These are phyloP conservation scores for Malacoraja senta DNA, from an alignment of 2,797 vertebrate species.

Conservation along the genomic window DNA sequence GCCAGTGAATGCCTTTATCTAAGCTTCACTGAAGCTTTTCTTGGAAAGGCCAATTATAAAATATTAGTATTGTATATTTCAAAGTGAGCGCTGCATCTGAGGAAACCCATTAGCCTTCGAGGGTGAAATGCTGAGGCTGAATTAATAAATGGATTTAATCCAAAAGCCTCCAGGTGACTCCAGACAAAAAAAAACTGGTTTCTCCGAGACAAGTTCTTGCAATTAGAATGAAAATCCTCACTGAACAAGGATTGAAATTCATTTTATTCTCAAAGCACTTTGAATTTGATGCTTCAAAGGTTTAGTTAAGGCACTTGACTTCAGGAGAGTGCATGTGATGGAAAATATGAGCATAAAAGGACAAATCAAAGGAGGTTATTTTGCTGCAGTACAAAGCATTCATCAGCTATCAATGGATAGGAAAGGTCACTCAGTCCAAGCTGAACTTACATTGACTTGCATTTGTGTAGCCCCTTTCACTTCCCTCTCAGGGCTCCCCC, in stretches of 20 bases:
- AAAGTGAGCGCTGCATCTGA: background rate
- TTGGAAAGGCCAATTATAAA: constrained; percentile 6
- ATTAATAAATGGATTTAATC: constrained; percentile 22
- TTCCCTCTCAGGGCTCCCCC: no score
- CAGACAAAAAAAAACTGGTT: background rate
- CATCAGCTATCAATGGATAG: background rate
- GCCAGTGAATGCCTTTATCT: background rate
- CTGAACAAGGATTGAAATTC: constrained; percentile 8
- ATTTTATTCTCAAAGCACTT: background rate
- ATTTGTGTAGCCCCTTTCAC: no score
- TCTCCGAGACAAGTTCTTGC: background rate
- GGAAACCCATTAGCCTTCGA: constrained; percentile 1
- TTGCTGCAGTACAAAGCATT: background rate
- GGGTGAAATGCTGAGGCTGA: background rate
- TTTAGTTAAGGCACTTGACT: background rate
- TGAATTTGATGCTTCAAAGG: constrained; percentile 4
- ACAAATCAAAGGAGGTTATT: background rate
- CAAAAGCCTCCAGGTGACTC: background rate
- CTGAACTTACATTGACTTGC: no score
- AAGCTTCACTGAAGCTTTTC: constrained; percentile 22
- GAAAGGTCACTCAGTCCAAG: background rate
- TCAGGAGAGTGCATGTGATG: background rate
- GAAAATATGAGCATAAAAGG: background rate
- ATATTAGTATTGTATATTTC: constrained; percentile 14
- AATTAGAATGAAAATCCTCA: background rate